Evolutionary conservation across 2,113 vertebrate genomes (phyloP), one percentile per base, ranked within the genome.

Genomic region (Petroica traversi): DNA sequence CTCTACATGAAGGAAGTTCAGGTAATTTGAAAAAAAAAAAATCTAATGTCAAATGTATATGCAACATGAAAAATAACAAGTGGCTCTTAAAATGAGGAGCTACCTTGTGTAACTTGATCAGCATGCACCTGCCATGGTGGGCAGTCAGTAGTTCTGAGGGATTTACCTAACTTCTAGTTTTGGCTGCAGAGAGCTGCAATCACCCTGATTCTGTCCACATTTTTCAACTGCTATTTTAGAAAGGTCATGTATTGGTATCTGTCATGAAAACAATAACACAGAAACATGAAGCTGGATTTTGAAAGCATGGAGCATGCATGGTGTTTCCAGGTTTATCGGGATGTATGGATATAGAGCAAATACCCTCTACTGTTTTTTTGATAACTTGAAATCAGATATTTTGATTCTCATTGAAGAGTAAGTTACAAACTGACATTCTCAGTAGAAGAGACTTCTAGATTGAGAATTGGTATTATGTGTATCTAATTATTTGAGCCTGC

Each of bases 1-100:
- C 97, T 8, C 89, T 97, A 28, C 97, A 45, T 19, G 98, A 98
- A 92, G 96, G 97, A 88, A 80, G 89, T 36, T 38, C 98, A 97
- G 98, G 98, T 98, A 97, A 97, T 83, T 67, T n/a, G n/a, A n/a
- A 8, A 14, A 63, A 48, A 77, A 24, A 18, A 52, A 33, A 79
- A 24, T 15, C 8, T 78, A 26, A 45, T 11, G 4, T 54, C 19
- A 79, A 76, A 68, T 24, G 4, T 69, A 5, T 57, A 2, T 31
- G 9, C 51, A 82, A 48, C 18, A 13, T 49, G 29, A 64, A 64
- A 59, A 38, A 22, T 18, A 87, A 28, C 9, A 52, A 19, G 34
- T 66, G 78, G 13, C 33, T 83, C 16, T 57, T 73, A 66, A 76
- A 45, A 41, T 51, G 64, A 51, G 51, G 29, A 45, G 14, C 7